Evolutionary conservation across 2,113 vertebrate genomes (phyloP).

Genomic region (Ptychochromis oligacanthus): DNA sequence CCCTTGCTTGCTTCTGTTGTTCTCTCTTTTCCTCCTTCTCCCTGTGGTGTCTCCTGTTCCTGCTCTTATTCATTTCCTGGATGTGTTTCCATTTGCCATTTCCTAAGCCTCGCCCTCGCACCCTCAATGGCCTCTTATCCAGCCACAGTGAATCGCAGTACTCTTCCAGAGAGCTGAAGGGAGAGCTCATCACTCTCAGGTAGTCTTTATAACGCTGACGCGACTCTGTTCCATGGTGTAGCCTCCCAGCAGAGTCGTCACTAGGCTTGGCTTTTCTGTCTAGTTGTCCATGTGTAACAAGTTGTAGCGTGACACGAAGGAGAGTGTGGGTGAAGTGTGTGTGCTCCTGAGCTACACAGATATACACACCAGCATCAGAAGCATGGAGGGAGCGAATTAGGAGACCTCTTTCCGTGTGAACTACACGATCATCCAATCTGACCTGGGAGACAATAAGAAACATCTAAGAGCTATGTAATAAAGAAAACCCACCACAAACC

Average conservation of each 20-base stretch:
- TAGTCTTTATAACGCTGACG: slow-evolving; percentile 94
- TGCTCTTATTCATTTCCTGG: slow-evolving; percentile 94
- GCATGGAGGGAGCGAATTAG: slow-evolving; percentile 90
- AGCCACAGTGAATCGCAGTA: slow-evolving; percentile 97
- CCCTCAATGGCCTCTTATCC: slow-evolving; percentile 81
- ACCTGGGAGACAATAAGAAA: slow-evolving; percentile 77
- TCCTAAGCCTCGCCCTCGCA: slow-evolving; percentile 77
- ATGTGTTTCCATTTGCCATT: slow-evolving; percentile 94
- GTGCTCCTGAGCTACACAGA: slow-evolving; percentile 92
- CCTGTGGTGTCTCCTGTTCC: slow-evolving; percentile 90
- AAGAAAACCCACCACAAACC: not conserved
- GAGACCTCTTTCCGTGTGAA: slow-evolving; percentile 90
- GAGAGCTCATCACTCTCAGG: slow-evolving; percentile 88
- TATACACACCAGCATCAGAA: slow-evolving; percentile 87
- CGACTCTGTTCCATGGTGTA: slow-evolving; percentile 78
- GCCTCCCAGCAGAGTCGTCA: slow-evolving; percentile 73
- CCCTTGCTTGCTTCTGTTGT: slow-evolving; percentile 8
- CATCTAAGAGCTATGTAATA: not conserved
- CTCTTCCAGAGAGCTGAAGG: slow-evolving; percentile 89
- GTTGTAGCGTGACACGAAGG: slow-evolving; percentile 85
- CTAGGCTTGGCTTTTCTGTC: slow-evolving; percentile 80
- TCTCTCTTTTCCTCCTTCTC: slow-evolving; percentile 31
- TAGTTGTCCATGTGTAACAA: slow-evolving; percentile 88
- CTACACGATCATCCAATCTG: slow-evolving; percentile 87
- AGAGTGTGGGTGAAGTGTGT: slow-evolving; percentile 88